These are phyloP conservation scores for Melanotaenia boesemani DNA, from an alignment of 2,797 vertebrate species.

Conservation along the genomic window DNA sequence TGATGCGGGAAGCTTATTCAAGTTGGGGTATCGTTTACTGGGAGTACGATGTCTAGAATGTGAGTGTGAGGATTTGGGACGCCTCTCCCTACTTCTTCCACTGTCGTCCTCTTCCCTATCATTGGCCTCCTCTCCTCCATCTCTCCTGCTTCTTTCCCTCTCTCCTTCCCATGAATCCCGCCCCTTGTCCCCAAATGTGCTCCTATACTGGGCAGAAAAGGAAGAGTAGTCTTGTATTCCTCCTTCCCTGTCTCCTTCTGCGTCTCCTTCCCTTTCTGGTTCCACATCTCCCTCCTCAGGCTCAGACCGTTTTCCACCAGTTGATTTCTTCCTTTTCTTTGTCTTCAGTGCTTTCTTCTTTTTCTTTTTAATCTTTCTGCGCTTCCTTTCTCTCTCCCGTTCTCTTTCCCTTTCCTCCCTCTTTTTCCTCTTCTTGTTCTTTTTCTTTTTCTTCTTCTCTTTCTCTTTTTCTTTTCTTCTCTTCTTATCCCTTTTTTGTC, in stretches of 20 bases:
- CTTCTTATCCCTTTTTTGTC: constrained; percentile 82
- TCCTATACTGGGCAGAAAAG: constrained; percentile 81
- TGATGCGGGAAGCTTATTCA: constrained; percentile 85
- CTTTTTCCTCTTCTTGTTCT: constrained; percentile 84
- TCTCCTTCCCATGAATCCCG: constrained; percentile 84
- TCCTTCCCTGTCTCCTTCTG: constrained; percentile 79
- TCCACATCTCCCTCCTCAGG: constrained; percentile 85
- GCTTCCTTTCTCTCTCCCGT: constrained; percentile 82
- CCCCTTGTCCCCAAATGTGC: constrained; percentile 82
- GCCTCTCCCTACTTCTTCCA: constrained; percentile 78
- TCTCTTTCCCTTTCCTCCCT: constrained; percentile 82
- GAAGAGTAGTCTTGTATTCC: constrained; percentile 82
- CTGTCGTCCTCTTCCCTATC: constrained; percentile 82
- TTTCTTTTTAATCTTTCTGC: constrained; percentile 86
- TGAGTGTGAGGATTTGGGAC: constrained; percentile 75
- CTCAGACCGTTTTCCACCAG: constrained; percentile 80
- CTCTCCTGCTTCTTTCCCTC: constrained; percentile 77
- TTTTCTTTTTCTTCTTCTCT: constrained; percentile 84
- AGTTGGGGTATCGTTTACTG: constrained; percentile 83
- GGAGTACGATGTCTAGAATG: constrained; percentile 75
- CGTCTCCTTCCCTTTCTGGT: constrained; percentile 81
- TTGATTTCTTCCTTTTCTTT: constrained; percentile 82
- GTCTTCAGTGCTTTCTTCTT: constrained; percentile 80
- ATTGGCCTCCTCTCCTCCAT: constrained; percentile 72
- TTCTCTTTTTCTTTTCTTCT: constrained; percentile 85